These are phyloP conservation scores for Heliconius sara DNA, from an alignment of 2,888 invertebrate genomes.

Conservation along the genomic window DNA sequence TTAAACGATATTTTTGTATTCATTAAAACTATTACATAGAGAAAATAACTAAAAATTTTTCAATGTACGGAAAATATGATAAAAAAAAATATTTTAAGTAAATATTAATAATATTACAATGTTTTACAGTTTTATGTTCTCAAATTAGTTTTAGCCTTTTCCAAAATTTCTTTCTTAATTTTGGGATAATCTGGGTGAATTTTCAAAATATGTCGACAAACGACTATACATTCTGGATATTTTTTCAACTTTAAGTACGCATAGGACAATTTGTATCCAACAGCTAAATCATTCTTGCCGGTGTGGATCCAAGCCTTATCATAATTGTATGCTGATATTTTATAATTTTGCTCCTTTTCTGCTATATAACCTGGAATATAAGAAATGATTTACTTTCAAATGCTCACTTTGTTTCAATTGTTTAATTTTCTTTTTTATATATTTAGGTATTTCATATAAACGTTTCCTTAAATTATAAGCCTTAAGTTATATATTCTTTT, in stretches of 20 bases:
- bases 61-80: neutral
- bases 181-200: constrained; percentile 94
- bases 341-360: constrained; percentile 96
- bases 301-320: constrained; percentile 94
- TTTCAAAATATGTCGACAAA: constrained; percentile 91
- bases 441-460: no score
- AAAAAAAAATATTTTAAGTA: neutral
- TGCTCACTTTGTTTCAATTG: no score
- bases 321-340: constrained; percentile 92
- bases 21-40: neutral
- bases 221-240: constrained; percentile 95
- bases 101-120: neutral
- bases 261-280: constrained; percentile 97
- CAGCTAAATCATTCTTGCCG: constrained; percentile 90
- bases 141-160: constrained; percentile 92
- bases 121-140: constrained; percentile 76
- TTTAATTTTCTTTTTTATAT: no score
- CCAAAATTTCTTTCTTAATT: constrained; percentile 95
- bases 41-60: neutral
- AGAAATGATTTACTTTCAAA: neutral
- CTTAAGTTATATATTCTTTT: no score
- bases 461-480: no score
- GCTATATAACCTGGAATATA: constrained; percentile 88
- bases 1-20: neutral
- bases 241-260: constrained; percentile 94